phyloP scores from a whole-genome alignment of 2,888 invertebrate genomes.

The Sinotaia quadrata region DNA sequence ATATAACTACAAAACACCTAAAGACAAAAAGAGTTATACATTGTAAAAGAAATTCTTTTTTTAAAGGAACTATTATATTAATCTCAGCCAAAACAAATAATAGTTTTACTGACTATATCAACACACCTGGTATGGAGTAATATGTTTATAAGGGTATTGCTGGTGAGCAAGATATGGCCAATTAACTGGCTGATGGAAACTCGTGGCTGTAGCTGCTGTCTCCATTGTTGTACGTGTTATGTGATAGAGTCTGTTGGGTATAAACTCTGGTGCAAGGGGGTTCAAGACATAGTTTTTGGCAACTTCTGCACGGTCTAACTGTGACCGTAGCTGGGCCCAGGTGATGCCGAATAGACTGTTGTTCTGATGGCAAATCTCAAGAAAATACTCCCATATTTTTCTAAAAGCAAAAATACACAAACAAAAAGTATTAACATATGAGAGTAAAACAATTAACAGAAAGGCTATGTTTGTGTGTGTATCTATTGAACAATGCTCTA shows the following conservation, averaged over 20 bases:
- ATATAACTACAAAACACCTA: too few relatives aligned
- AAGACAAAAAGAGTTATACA: too few relatives aligned
- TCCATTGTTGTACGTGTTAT: constrained; percentile 27
- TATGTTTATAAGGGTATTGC: constrained; percentile 3
- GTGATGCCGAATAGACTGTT: constrained; percentile 82
- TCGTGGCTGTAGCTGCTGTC: not conserved
- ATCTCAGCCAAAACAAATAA: too few relatives aligned
- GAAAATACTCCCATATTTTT: constrained; percentile 85
- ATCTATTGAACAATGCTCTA: too few relatives aligned
- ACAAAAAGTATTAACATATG: not conserved
- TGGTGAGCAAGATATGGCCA: constrained; percentile 16
- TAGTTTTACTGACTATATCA: too few relatives aligned
- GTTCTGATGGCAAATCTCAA: constrained; percentile 82
- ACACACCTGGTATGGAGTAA: constrained; percentile 16
- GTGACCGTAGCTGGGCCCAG: constrained; percentile 79
- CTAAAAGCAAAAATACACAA: constrained; percentile 64
- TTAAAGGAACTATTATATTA: too few relatives aligned
- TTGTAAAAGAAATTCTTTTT: too few relatives aligned
- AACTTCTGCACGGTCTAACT: constrained; percentile 82
- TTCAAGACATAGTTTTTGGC: constrained; percentile 85
- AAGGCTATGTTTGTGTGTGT: too few relatives aligned
- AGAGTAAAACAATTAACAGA: not conserved
- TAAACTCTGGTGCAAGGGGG: constrained; percentile 85
- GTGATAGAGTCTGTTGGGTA: constrained; percentile 75
- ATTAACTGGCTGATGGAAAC: not conserved